These are phyloP conservation scores for Uria lomvia DNA, from an alignment of 2,113 vertebrate species.

Conservation along the genomic window DNA sequence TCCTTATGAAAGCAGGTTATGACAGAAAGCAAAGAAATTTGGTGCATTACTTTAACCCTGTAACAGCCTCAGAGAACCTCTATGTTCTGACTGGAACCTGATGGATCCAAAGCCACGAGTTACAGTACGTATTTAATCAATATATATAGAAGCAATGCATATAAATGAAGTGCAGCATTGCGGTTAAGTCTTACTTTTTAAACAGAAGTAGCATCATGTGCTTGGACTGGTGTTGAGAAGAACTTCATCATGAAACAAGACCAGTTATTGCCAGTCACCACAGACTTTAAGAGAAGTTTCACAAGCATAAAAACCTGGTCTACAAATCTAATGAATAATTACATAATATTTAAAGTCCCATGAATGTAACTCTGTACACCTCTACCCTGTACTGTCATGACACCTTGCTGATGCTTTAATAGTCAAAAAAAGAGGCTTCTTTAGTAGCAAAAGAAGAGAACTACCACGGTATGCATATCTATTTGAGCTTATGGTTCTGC, in stretches of 20 bases:
- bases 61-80: background rate
- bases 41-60: background rate
- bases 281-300: background rate
- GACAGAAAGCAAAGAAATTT: background rate
- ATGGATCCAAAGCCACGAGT: background rate
- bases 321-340: background rate
- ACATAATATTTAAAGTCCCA: background rate
- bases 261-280: background rate
- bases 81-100: background rate
- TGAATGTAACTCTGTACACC: background rate
- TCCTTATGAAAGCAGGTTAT: background rate
- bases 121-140: background rate
- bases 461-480: rapidly evolving
- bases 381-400: background rate
- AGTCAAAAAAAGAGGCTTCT: background rate
- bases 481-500: background rate
- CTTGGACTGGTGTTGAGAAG: background rate
- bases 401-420: background rate
- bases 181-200: background rate
- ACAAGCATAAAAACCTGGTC: background rate
- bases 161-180: background rate
- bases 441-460: background rate
- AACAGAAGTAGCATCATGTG: background rate
- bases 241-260: background rate
- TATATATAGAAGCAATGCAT: background rate